These are phyloP conservation scores for Callithrix jacchus DNA, from an alignment of 2,113 vertebrate species.

Conservation along the genomic window DNA sequence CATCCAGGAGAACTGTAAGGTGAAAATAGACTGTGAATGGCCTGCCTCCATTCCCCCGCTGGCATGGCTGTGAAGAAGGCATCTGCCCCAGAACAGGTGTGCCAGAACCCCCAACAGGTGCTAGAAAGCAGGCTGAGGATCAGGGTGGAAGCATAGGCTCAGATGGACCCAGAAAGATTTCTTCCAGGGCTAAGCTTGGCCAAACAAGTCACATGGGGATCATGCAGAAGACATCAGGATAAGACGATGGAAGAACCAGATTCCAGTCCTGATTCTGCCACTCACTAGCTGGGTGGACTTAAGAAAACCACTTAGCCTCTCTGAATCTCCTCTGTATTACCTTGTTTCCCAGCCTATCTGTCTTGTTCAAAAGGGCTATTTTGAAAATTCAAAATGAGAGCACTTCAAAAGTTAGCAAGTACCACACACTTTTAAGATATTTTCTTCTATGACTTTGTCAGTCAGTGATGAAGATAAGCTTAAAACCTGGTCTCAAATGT, in stretches of 20 bases:
- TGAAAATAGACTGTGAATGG: background rate
- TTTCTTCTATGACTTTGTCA: background rate
- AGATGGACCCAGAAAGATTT: background rate
- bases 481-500: background rate
- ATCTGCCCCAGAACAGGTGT: background rate
- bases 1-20: background rate
- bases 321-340: background rate
- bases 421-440: background rate
- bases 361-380: background rate
- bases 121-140: background rate
- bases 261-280: background rate
- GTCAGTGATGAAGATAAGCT: background rate
- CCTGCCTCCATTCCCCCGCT: background rate
- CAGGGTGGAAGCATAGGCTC: background rate
- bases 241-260: background rate
- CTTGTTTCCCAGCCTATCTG: background rate
- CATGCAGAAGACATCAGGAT: background rate
- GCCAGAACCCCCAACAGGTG: background rate
- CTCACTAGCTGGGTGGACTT: background rate
- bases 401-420: background rate
- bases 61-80: background rate
- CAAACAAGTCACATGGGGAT: background rate
- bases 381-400: constrained; percentile 6
- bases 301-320: background rate
- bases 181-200: background rate